Percentiles rank a stretch among this genome's conserved stretches.
Evolutionary conservation across 2,113 vertebrate genomes (phyloP).

Genomic region (Coracopsis vasa): DNA sequence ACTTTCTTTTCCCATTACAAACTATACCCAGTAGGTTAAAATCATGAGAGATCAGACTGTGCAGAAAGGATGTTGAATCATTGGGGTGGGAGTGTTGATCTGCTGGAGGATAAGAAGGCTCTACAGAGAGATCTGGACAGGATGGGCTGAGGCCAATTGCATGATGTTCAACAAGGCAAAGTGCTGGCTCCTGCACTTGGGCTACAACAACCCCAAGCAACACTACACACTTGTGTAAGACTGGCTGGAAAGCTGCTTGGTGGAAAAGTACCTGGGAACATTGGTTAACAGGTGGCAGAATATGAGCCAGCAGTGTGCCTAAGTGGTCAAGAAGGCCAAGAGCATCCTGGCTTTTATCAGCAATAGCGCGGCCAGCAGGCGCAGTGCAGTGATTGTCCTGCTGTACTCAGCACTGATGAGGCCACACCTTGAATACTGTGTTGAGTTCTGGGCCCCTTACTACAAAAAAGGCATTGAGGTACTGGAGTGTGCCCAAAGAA

Average conservation of each 20-base stretch:
- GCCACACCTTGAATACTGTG: neutral
- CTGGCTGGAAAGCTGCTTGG: neutral
- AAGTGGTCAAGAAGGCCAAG: neutral
- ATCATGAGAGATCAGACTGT: neutral
- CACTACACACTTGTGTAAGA: neutral
- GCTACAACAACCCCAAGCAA: neutral
- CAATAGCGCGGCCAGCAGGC: neutral
- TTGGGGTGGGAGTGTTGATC: neutral
- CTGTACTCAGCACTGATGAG: neutral
- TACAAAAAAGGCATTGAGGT: neutral
- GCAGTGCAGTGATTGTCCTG: rapidly evolving
- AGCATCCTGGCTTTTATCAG: neutral
- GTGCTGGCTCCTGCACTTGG: neutral
- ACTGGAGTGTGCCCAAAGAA: neutral
- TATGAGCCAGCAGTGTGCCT: neutral
- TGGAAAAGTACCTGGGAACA: rapidly evolving
- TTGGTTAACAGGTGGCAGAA: rapidly evolving
- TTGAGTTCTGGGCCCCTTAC: neutral
- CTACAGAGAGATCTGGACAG: neutral
- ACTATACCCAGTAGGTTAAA: neutral
- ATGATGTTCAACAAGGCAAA: neutral
- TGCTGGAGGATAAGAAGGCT: neutral
- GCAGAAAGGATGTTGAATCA: neutral
- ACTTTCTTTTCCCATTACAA: neutral
- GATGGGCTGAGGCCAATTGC: rapidly evolving